A percentile compares a stretch with the other conserved stretches of the same genome.
Conservation (phyloP, 1,140 invertebrate species). For the Drosophila biarmipes region DNA sequence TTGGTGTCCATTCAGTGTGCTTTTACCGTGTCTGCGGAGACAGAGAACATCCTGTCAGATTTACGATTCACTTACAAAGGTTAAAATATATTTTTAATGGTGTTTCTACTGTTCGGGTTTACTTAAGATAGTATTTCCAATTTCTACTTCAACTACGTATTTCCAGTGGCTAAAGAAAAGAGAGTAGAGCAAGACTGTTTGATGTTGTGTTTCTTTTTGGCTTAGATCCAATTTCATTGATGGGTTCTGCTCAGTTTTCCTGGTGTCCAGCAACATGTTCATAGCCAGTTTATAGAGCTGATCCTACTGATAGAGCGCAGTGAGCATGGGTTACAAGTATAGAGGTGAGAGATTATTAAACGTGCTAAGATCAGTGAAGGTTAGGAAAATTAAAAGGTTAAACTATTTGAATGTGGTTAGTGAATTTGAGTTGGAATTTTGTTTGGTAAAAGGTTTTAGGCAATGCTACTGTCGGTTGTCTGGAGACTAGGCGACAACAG, state of each 20-base stretch:
- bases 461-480: not conserved
- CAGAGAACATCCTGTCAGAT: constrained; percentile 23
- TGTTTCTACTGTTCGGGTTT: constrained; percentile 42
- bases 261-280: constrained; percentile 80
- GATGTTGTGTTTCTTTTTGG: constrained; percentile 49
- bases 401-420: not conserved
- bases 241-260: constrained; percentile 43
- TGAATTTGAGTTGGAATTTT: not conserved
- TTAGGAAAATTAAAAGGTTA: constrained; percentile 6
- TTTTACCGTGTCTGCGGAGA: constrained; percentile 76
- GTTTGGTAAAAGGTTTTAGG: not conserved
- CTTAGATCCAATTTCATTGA: constrained; percentile 70
- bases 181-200: constrained; percentile 66
- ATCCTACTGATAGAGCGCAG: constrained; percentile 49
- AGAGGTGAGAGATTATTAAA: constrained; percentile 20
- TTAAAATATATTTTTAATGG: constrained; percentile 22
- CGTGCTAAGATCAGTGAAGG: constrained; percentile 15
- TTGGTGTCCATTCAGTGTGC: constrained; percentile 74
- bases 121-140: constrained; percentile 52
- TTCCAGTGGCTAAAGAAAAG: constrained; percentile 69
- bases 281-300: constrained; percentile 77
- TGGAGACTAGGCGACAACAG: not conserved
- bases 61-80: too few relatives aligned
- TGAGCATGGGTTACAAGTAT: constrained; percentile 31
- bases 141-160: constrained; percentile 76